phyloP scores from a whole-genome alignment of 2,888 invertebrate species.

The Gerris lacustris region DNA sequence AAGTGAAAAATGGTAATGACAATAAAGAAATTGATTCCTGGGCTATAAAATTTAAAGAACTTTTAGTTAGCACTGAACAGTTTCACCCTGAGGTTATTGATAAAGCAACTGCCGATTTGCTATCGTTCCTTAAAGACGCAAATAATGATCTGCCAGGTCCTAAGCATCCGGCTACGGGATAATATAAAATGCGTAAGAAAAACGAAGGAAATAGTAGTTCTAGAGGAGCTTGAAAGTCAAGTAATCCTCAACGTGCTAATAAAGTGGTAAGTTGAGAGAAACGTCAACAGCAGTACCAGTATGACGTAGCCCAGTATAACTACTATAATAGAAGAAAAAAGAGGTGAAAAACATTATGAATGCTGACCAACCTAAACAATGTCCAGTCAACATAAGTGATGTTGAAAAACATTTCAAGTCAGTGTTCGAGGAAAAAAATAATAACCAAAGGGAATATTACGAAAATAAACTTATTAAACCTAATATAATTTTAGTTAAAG shows the following conservation, averaged over 20 bases:
- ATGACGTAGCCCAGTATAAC: slow-evolving; percentile 5
- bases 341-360: not conserved
- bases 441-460: not conserved
- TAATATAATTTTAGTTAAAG: not conserved
- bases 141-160: slow-evolving; percentile 6
- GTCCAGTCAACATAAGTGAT: not conserved
- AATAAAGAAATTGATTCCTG: not conserved
- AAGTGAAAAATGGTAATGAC: not conserved
- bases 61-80: not conserved
- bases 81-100: not conserved
- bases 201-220: not conserved
- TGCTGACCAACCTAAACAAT: not conserved
- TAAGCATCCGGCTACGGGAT: not conserved
- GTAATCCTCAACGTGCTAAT: not conserved
- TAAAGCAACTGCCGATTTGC: not conserved
- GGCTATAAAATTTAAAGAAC: not conserved
- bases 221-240: not conserved
- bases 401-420: not conserved
- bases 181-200: not conserved
- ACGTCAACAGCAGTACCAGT: not conserved
- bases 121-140: slow-evolving; percentile 7
- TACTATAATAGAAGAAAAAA: slow-evolving; percentile 11
- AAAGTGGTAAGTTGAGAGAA: not conserved
- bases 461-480: not conserved
- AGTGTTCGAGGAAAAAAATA: not conserved